A percentile compares a stretch with the other conserved stretches of the same genome.
These are phyloP conservation scores for Sebastes trivittatus DNA, from an alignment of 2,797 vertebrate species.

Conservation along the genomic window DNA sequence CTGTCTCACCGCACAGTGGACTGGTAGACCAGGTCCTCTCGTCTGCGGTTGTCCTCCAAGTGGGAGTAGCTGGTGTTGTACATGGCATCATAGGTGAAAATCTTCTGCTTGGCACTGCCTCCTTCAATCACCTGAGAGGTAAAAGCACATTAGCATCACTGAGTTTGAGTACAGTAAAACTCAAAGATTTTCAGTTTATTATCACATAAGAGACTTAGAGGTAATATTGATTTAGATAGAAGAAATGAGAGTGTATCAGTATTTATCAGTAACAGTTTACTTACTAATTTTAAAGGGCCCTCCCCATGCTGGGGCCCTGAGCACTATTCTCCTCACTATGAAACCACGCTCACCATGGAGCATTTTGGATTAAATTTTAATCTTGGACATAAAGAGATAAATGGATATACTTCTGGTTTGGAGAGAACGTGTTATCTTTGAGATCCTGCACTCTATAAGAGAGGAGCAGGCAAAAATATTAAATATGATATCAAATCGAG, in stretches of 20 bases:
- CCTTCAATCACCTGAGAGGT: conserved; percentile 86
- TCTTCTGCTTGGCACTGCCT: conserved; percentile 91
- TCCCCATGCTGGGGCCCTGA: not conserved
- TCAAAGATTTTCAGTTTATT: fast-evolving
- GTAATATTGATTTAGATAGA: not conserved
- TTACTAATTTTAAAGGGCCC: not conserved
- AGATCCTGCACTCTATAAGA: not conserved
- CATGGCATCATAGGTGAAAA: conserved; percentile 95
- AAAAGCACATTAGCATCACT: not conserved
- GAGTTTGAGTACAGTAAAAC: not conserved
- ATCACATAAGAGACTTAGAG: not conserved
- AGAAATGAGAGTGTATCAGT: not conserved
- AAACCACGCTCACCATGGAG: not conserved
- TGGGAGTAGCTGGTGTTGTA: conserved; percentile 92
- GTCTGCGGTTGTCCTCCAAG: conserved; percentile 88
- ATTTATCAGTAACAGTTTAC: not conserved
- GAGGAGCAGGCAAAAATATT: fast-evolving
- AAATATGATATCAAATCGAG: not conserved
- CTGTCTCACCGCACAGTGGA: conserved; percentile 90
- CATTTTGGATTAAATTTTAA: not conserved
- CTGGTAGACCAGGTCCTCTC: conserved; percentile 91
- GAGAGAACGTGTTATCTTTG: not conserved
- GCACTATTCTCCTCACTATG: fast-evolving
- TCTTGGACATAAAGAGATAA: not conserved
- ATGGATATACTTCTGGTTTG: not conserved